Evolutionary conservation across 2,888 invertebrate species (phyloP), one percentile per base, ranked within the genome.

Genomic region (Athetis lepigone): DNA sequence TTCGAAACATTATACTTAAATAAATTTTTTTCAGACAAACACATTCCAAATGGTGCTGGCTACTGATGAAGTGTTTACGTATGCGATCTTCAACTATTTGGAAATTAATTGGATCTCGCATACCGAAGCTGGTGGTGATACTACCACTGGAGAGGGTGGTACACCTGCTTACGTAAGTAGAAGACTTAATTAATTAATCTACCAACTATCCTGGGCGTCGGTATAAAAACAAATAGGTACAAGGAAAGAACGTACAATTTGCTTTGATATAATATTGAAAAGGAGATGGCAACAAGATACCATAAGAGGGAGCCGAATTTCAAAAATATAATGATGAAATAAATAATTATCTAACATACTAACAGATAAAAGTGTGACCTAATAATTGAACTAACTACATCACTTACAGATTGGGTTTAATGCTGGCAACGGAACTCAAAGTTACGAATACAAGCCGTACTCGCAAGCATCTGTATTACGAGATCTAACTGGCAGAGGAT

Each of bases 1-100:
- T n/a, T n/a, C n/a, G n/a, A n/a, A n/a, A n/a, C n/a, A n/a, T n/a
- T n/a, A n/a, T n/a, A n/a, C n/a, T n/a, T n/a, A n/a, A n/a, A n/a
- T n/a, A n/a, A n/a, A n/a, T n/a, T n/a, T n/a, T n/a, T 69, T 62
- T 52, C 93, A 98, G 97, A 98, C 98, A 1, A 99, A 99, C 88
- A 98, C 99, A 0, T 99, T 99, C 95, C 99, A 99, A 97, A 95
- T 98, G 96, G 97, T 99, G 4, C 89, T 99, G 55, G 98, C 98
- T 0, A 98, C 99, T 0, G 98, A 99, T 87, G 99, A 98, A 94
- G 98, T 98, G 3, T 97, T 97, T 85, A 98, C 99, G 0, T 99
- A 99, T 87, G 98, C 97, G 0, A 98, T 99, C 57, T 98, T 98
- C 91, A 99, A 99, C 94, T 99, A 99, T 88, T 96, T 97, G 55